phyloP scores from a whole-genome alignment of 1,140 invertebrate species.

The Euura saliciscinereae region DNA sequence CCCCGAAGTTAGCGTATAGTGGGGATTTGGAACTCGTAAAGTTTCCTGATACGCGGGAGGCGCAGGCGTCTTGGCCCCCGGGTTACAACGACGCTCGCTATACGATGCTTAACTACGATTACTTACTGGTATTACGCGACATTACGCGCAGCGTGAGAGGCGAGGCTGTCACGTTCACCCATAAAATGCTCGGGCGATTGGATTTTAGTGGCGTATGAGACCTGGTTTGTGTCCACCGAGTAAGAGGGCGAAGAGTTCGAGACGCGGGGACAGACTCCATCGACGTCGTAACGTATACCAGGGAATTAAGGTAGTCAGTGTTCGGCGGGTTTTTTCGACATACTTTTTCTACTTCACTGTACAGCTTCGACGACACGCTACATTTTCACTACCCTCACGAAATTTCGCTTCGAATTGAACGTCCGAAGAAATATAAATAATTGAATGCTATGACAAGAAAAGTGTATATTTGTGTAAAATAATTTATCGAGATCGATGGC shows the following conservation, averaged over 20 bases:
- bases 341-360: background rate
- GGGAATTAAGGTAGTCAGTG: background rate
- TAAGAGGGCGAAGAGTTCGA: background rate
- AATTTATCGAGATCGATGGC: background rate
- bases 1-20: background rate
- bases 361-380: too few relatives aligned
- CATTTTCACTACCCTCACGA: too few relatives aligned
- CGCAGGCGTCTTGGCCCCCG: slow-evolving; percentile 2
- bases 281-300: background rate
- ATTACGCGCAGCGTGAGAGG: slow-evolving; percentile 16
- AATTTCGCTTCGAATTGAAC: too few relatives aligned
- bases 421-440: too few relatives aligned
- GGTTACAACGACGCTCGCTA: slow-evolving; percentile 3
- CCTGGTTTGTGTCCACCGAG: slow-evolving; percentile 1
- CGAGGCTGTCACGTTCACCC: slow-evolving; percentile 15
- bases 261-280: background rate
- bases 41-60: slow-evolving; percentile 23
- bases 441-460: too few relatives aligned
- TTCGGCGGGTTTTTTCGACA: background rate
- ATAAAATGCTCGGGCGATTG: slow-evolving; percentile 20
- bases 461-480: background rate
- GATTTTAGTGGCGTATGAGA: slow-evolving; percentile 23
- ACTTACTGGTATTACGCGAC: slow-evolving; percentile 24
- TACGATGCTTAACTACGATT: slow-evolving; percentile 19
- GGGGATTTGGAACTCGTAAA: slow-evolving; percentile 25